phyloP scores from a whole-genome alignment of 64 coral and sea anemone genomes.

The Actinia tenebrosa region DNA sequence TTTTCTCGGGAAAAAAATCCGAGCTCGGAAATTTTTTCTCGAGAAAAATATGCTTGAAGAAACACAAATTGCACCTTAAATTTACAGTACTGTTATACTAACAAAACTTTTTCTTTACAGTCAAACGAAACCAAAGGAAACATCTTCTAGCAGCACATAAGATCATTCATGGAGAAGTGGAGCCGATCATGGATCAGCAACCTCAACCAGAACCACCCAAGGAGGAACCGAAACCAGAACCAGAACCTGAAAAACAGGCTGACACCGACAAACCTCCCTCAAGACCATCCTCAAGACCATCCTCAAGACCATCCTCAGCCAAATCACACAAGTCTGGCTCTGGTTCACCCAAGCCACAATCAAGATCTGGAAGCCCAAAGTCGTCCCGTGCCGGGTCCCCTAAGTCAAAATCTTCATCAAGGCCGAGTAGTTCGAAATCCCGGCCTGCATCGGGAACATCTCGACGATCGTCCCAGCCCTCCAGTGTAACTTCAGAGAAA shows the following conservation, averaged over 20 bases:
- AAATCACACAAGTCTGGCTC: conserved; percentile 36
- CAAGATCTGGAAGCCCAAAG: conserved; percentile 34
- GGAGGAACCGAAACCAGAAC: conserved; percentile 13
- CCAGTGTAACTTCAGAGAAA: conserved; percentile 11
- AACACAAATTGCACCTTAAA: too few species aligned
- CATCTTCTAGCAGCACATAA: conserved; percentile 96
- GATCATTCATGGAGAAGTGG: conserved; percentile 71
- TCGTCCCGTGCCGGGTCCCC: conserved; percentile 46
- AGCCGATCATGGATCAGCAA: conserved; percentile 46
- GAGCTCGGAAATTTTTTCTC: too few species aligned
- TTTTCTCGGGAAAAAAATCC: too few species aligned
- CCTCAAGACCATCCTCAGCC: conserved; percentile 37
- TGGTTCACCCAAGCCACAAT: conserved; percentile 36
- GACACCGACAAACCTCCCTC: conserved; percentile 29
- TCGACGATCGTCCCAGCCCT: conserved; percentile 45
- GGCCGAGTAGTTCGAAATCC: conserved; percentile 54
- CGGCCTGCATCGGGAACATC: conserved; percentile 59
- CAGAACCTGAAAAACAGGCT: neutral
- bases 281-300: conserved; percentile 49
- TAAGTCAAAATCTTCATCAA: conserved; percentile 36
- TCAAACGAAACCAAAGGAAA: conserved; percentile 84
- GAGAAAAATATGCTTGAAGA: too few species aligned
- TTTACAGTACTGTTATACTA: too few species aligned
- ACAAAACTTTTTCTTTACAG: conserved; percentile 5
- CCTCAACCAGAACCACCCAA: conserved; percentile 50